A percentile compares a stretch with the other conserved stretches of the same genome.
Evolutionary conservation across 2,888 invertebrate genomes (phyloP).

Genomic region (Pyralis farinalis): DNA sequence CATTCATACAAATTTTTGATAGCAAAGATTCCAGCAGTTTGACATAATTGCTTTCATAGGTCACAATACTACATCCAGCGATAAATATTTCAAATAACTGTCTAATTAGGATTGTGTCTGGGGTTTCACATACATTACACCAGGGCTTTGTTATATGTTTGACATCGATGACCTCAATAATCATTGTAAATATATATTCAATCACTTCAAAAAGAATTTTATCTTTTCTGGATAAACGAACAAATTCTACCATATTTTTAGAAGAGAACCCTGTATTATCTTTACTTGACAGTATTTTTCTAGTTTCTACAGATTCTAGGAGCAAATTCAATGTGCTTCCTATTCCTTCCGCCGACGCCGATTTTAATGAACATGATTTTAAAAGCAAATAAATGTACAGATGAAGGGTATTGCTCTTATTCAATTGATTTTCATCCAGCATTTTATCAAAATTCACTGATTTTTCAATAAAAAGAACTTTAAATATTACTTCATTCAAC

Average conservation of each 20-base stretch:
- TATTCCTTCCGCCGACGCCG: conserved; percentile 53
- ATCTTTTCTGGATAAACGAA: conserved; percentile 53
- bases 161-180: conserved; percentile 70
- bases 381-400: conserved; percentile 64
- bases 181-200: conserved; percentile 71
- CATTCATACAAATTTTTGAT: conserved; percentile 55
- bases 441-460: conserved; percentile 39
- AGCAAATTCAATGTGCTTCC: conserved; percentile 60
- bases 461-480: conserved; percentile 48
- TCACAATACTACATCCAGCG: conserved; percentile 63
- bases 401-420: conserved; percentile 49
- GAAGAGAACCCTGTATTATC: conserved; percentile 43
- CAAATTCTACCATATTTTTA: conserved; percentile 47
- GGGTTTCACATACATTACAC: conserved; percentile 62
- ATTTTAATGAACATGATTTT: conserved; percentile 60
- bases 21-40: conserved; percentile 66
- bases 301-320: conserved; percentile 55
- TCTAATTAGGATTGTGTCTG: conserved; percentile 56
- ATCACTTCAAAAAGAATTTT: conserved; percentile 79
- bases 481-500: conserved; percentile 48
- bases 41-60: conserved; percentile 54
- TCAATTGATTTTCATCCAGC: conserved; percentile 44
- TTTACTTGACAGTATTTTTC: conserved; percentile 48
- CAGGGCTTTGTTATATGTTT: conserved; percentile 54
- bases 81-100: conserved; percentile 70